Conservation (phyloP, 92 coral and sea anemone species). For the Actinernus sp. region DNA sequence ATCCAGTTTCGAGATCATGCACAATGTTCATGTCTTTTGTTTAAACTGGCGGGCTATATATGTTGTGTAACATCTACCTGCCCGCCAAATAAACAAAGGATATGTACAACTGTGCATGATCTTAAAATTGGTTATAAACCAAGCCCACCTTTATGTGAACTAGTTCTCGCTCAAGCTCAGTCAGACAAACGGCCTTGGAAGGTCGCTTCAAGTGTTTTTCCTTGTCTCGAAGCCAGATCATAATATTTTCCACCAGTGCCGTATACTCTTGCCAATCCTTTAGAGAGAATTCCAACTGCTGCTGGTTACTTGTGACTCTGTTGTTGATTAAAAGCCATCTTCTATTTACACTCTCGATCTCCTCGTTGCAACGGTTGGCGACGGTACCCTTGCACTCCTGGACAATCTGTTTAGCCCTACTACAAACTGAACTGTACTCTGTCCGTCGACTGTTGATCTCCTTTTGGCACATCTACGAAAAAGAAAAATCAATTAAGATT, state of each 20-base stretch:
- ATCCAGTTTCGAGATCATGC: too few relatives aligned
- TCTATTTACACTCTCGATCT: conserved; percentile 63
- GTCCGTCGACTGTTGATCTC: conserved; percentile 68
- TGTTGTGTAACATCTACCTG: too few relatives aligned
- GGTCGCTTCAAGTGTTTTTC: conserved; percentile 75
- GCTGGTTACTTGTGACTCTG: conserved; percentile 86
- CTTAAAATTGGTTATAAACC: too few relatives aligned
- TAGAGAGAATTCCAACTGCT: conserved; percentile 84
- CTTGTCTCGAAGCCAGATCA: conserved; percentile 95
- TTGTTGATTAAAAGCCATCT: conserved; percentile 86
- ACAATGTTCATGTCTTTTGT: too few relatives aligned
- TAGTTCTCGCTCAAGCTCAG: conserved; percentile 85
- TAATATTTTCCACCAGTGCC: conserved; percentile 89
- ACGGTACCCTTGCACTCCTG: conserved; percentile 65
- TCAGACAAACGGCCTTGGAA: conserved; percentile 61
- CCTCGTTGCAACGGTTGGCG: conserved; percentile 63
- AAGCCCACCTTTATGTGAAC: conserved; percentile 74
- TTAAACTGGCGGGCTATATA: too few relatives aligned
- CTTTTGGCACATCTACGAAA: conserved; percentile 84
- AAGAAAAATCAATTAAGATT: background rate
- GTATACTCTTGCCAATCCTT: conserved; percentile 99
- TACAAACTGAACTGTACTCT: conserved; percentile 69
- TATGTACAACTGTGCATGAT: too few relatives aligned
- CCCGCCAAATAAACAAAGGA: too few relatives aligned
- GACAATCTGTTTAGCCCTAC: conserved; percentile 71